A percentile compares a stretch with the other conserved stretches of the same genome.
These are phyloP conservation scores for Osmoderma eremita DNA, from an alignment of 2,888 invertebrate species.

Conservation along the genomic window DNA sequence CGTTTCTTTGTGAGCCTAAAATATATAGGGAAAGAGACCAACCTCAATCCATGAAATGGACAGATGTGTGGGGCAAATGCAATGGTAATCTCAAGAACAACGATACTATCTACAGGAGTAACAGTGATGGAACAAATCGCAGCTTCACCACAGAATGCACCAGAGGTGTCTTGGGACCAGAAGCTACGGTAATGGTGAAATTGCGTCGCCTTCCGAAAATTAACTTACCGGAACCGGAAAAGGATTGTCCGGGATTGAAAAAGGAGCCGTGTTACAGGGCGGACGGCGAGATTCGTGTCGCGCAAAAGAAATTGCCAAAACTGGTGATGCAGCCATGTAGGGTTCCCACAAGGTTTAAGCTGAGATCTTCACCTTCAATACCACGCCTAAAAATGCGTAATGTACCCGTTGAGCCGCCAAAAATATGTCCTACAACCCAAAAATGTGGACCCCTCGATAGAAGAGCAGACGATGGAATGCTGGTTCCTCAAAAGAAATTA, in stretches of 20 bases:
- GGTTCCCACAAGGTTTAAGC: slow-evolving; percentile 18
- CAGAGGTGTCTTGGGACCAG: slow-evolving; percentile 35
- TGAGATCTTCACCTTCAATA: slow-evolving; percentile 41
- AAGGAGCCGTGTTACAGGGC: slow-evolving; percentile 35
- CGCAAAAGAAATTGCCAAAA: slow-evolving; percentile 41
- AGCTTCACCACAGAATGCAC: slow-evolving; percentile 24
- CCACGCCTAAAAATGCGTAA: slow-evolving; percentile 39
- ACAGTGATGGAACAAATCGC: neutral
- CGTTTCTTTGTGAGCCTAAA: neutral
- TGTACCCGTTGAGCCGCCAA: slow-evolving; percentile 31
- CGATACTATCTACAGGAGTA: neutral
- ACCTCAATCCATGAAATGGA: neutral
- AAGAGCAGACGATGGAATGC: slow-evolving; percentile 43
- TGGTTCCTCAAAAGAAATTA: slow-evolving; percentile 40
- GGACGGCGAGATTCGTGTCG: slow-evolving; percentile 43
- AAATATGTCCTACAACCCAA: slow-evolving; percentile 13
- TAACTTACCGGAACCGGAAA: slow-evolving; percentile 36
- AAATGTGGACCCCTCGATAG: slow-evolving; percentile 13
- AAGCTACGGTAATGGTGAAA: slow-evolving; percentile 43
- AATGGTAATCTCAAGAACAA: neutral
- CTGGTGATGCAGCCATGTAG: slow-evolving; percentile 10
- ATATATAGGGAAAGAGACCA: neutral
- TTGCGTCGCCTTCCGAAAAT: slow-evolving; percentile 40
- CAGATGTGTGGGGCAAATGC: neutral
- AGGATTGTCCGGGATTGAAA: slow-evolving; percentile 4